These are phyloP conservation scores for Aegotheles bennettii DNA, from an alignment of 2,113 vertebrate genomes.

Conservation along the genomic window DNA sequence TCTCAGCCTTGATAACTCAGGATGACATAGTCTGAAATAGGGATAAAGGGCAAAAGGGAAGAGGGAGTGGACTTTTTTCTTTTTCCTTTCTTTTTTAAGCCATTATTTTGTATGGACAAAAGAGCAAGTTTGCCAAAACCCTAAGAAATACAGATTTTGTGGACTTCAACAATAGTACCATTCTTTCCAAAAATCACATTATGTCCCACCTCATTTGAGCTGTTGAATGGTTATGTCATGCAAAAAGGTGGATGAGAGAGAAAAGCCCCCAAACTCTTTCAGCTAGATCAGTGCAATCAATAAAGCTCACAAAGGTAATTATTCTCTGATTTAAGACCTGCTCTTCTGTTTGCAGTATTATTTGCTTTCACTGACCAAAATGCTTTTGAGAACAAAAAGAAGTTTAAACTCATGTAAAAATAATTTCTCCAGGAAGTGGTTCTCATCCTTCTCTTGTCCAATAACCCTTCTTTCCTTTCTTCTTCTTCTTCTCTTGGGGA, in stretches of 20 bases:
- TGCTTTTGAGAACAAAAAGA: background rate
- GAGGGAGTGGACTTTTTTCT: background rate
- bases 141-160: constrained; percentile 56
- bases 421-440: background rate
- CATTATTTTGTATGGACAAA: constrained; percentile 60
- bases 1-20: background rate
- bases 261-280: constrained; percentile 28
- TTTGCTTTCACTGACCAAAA: background rate
- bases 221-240: constrained; percentile 40
- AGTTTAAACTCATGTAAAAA: background rate
- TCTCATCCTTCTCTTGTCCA: background rate
- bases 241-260: constrained; percentile 34
- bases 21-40: background rate
- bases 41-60: constrained; percentile 32
- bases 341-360: background rate
- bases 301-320: constrained; percentile 32
- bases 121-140: constrained; percentile 44
- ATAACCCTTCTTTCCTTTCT: background rate
- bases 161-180: constrained; percentile 37
- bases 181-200: constrained; percentile 61
- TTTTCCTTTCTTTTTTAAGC: background rate
- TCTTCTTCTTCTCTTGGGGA: background rate
- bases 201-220: constrained; percentile 61
- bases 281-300: constrained; percentile 37
- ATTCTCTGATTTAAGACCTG: constrained; percentile 60